Evolutionary conservation across 2,113 vertebrate species (phyloP).

Genomic region (Salvelinus namaycush): DNA sequence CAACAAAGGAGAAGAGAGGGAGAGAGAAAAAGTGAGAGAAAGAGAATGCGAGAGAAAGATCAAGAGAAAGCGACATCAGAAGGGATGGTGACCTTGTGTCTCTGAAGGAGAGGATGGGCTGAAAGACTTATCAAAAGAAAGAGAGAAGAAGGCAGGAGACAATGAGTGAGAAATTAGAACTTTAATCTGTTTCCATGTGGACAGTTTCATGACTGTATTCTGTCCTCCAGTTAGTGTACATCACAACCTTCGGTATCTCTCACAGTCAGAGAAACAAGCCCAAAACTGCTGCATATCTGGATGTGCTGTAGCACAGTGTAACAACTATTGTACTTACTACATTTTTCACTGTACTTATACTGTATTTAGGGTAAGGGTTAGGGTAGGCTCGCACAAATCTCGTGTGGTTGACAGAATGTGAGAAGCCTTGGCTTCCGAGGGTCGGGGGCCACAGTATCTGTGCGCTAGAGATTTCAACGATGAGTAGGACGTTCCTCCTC

Average conservation of each 20-base stretch:
- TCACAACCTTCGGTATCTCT: neutral
- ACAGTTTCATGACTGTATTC: slow-evolving; percentile 31
- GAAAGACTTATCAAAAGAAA: neutral
- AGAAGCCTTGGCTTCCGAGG: no score
- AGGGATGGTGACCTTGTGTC: slow-evolving; percentile 26
- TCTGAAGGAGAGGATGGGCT: slow-evolving; percentile 4
- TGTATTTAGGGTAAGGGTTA: no score
- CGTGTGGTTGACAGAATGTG: no score
- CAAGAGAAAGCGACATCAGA: slow-evolving; percentile 1
- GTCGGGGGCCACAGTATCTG: no score
- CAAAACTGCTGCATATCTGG: neutral
- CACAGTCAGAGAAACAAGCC: neutral
- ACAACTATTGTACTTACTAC: no score
- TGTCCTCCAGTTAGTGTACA: neutral
- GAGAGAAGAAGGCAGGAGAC: slow-evolving; percentile 40
- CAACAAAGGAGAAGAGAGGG: slow-evolving; percentile 22
- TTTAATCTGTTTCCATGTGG: slow-evolving; percentile 44
- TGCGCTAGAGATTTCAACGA: no score
- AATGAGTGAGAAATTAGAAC: slow-evolving; percentile 42
- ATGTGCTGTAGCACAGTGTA: neutral
- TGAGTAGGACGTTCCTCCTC: no score
- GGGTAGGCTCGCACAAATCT: no score
- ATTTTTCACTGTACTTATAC: no score
- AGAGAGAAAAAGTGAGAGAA: neutral
- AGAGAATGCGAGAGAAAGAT: neutral